Evolutionary conservation across 2,113 vertebrate genomes (phyloP), one percentile per base, ranked within the genome.

Genomic region (Dendrocopos noguchii): DNA sequence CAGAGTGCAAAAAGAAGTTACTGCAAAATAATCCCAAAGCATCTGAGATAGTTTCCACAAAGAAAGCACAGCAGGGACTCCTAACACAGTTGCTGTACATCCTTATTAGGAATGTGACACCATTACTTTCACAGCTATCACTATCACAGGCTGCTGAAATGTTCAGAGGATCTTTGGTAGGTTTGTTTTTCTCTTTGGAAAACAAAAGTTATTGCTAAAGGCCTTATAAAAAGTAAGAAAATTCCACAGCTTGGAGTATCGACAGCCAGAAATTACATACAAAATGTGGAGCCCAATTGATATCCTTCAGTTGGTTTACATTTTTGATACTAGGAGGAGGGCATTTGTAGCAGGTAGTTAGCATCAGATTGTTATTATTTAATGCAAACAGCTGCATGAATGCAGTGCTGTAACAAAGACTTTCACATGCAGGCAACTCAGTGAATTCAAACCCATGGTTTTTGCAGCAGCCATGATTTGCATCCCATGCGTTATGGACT

Each of bases 1-100:
- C 71, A n/a, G 50, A 63, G 77, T 88, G 85, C 77, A 96, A 83
- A 92, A 84, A 91, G 29, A 92, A 80, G 73, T 68, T 75, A 61
- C 70, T 95, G 90, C 79, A 80, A 80, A 94, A 85, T 83, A 94
- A 90, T 92, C 66, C 92, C 67, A 70, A 94, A 84, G 82, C 80
- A 94, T 80, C 82, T 94, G 82, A 96, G 91, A 85, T 76, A 68
- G 59, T 80, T 95, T 94, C 91, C 70, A 90, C 80, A 94, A 91
- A 93, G 93, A 76, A 94, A 88, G 68, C 94, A 90, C 80, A 80
- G 57, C 88, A 88, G 87, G 88, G 80, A 95, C 85, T 85, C 90
- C 78, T 90, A 94, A 80, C 88, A 88, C 73, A 80, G 83, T 64
- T 88, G 75, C 87, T 63, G 64, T 84, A 59, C 80, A 70, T 85